These are phyloP conservation scores for Cryptotis parvus DNA, from an alignment of 2,113 vertebrate species.

Conservation along the genomic window DNA sequence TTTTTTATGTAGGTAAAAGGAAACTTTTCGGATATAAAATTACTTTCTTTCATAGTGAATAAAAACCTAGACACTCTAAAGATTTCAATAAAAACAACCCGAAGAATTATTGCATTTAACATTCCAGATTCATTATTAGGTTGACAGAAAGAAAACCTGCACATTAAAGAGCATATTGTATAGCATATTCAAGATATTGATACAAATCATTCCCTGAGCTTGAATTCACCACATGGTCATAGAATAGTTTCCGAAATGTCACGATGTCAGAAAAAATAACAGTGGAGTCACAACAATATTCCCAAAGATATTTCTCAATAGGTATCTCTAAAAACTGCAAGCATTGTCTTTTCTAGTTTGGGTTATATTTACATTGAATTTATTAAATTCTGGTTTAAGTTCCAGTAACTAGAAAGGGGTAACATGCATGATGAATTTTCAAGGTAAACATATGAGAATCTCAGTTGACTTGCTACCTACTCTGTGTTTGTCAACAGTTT, in stretches of 20 bases:
- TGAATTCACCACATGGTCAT: background rate
- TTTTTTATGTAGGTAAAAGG: background rate
- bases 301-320: background rate
- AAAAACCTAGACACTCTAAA: background rate
- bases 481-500: background rate
- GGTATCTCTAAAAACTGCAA: background rate
- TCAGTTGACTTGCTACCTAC: background rate
- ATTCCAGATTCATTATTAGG: constrained; percentile 30
- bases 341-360: background rate
- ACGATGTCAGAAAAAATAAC: background rate
- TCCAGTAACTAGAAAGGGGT: background rate
- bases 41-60: constrained; percentile 1
- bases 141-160: background rate
- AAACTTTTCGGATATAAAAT: background rate
- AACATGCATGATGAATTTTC: background rate
- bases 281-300: background rate
- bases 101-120: background rate
- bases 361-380: constrained; percentile 22
- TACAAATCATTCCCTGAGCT: background rate
- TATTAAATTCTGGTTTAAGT: background rate
- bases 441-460: background rate
- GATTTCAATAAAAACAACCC: background rate
- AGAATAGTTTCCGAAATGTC: background rate
- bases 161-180: constrained; percentile 1
- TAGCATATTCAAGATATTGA: constrained; percentile 28